A percentile compares a stretch with the other conserved stretches of the same genome.
phyloP scores from a whole-genome alignment of 2,888 invertebrate species.

The Cheilosia scutellata region DNA sequence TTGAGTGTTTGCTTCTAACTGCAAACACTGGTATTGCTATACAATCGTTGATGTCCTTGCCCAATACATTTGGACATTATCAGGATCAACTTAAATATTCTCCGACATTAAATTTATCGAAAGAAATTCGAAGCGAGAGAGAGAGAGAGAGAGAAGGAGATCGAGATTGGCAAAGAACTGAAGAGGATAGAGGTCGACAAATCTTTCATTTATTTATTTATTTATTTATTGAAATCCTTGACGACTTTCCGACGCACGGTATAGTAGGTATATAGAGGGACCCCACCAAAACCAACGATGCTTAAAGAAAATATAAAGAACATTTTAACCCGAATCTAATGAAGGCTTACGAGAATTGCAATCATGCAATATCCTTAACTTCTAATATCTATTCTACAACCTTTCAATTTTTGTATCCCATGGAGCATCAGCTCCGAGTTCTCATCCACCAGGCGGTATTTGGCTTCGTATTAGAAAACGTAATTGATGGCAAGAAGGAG shows the following conservation, averaged over 20 bases:
- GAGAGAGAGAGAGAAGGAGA: not conserved
- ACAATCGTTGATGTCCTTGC: slow-evolving; percentile 37
- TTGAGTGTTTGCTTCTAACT: slow-evolving; percentile 59
- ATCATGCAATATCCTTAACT: slow-evolving; percentile 39
- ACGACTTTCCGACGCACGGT: slow-evolving; percentile 17
- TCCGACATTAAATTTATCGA: slow-evolving; percentile 56
- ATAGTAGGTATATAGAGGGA: not conserved
- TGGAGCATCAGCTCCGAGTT: not conserved
- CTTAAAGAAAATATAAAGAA: slow-evolving; percentile 31
- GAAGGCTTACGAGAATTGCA: slow-evolving; percentile 52
- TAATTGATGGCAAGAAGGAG: slow-evolving; percentile 30
- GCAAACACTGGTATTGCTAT: slow-evolving; percentile 31
- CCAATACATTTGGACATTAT: slow-evolving; percentile 64
- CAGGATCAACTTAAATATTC: slow-evolving; percentile 63
- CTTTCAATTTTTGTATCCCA: slow-evolving; percentile 11
- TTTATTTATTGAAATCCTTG: slow-evolving; percentile 59
- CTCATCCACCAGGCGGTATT: not conserved
- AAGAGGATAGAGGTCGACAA: slow-evolving; percentile 7
- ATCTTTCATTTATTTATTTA: slow-evolving; percentile 52
- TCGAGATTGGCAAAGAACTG: not conserved
- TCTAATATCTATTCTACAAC: slow-evolving; percentile 12
- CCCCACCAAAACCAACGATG: slow-evolving; percentile 3
- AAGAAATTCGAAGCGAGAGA: not conserved
- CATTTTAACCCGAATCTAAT: slow-evolving; percentile 51
- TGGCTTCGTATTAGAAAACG: slow-evolving; percentile 12